phyloP scores from a whole-genome alignment of 2,888 invertebrate genomes.

The Cephus rjabovi region DNA sequence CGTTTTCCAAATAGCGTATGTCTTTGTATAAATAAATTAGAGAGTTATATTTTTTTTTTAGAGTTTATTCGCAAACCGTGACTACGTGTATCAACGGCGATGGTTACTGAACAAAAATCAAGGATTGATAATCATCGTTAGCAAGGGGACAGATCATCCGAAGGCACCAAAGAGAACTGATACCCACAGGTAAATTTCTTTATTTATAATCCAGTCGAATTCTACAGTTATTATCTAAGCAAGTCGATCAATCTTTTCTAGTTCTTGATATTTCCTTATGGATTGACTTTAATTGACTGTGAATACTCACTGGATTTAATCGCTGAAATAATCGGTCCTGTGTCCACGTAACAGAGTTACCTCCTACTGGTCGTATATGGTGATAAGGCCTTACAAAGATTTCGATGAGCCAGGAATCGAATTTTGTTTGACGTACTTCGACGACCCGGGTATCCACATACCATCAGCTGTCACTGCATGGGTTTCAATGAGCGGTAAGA shows the following conservation, averaged over 20 bases:
- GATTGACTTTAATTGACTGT: slow-evolving; percentile 17
- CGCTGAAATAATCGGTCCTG: background rate
- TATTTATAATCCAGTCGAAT: background rate
- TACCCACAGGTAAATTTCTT: slow-evolving; percentile 71
- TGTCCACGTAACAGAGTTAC: slow-evolving; percentile 67
- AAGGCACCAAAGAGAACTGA: slow-evolving; percentile 75
- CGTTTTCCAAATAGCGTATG: background rate
- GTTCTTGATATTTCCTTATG: slow-evolving; percentile 29
- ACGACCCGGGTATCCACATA: slow-evolving; percentile 85
- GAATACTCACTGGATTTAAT: background rate
- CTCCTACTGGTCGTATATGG: slow-evolving; percentile 90
- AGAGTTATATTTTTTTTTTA: slow-evolving; percentile 53
- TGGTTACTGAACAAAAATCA: slow-evolving; percentile 70
- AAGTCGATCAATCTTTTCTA: slow-evolving; percentile 26
- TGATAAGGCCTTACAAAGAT: slow-evolving; percentile 77
- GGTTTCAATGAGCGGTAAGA: slow-evolving; percentile 71
- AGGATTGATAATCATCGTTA: slow-evolving; percentile 75
- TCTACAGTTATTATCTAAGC: slow-evolving; percentile 14
- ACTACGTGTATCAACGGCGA: slow-evolving; percentile 83
- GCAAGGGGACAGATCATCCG: slow-evolving; percentile 78
- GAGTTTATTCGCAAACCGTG: slow-evolving; percentile 86
- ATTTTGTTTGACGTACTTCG: slow-evolving; percentile 88
- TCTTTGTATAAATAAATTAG: background rate
- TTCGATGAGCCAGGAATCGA: slow-evolving; percentile 78
- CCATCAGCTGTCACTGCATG: slow-evolving; percentile 80